Evolutionary conservation across 2,113 vertebrate genomes (phyloP).

Genomic region (Pristiophorus japonicus): DNA sequence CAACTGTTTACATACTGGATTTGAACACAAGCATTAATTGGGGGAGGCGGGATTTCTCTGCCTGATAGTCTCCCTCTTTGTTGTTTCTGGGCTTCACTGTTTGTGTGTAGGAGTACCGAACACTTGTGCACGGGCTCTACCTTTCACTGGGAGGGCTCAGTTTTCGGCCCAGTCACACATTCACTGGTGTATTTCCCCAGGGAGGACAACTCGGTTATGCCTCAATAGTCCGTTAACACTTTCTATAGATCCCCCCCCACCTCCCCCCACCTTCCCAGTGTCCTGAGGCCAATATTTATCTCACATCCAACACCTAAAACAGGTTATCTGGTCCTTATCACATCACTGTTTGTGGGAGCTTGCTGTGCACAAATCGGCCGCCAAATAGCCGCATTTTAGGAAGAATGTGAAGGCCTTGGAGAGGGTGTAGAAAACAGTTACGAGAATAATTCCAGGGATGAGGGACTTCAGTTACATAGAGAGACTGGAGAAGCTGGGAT

Average conservation of each 20-base stretch:
- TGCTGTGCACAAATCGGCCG: not conserved
- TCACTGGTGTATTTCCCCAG: not conserved
- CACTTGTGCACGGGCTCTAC: not conserved
- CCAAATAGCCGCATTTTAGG: no score
- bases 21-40: not conserved
- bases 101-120: not conserved
- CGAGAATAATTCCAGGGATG: no score
- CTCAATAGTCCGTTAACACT: not conserved
- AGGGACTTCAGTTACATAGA: no score
- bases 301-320: not conserved
- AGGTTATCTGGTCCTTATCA: not conserved
- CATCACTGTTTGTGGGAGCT: not conserved
- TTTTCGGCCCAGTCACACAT: not conserved
- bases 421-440: no score
- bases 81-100: no score
- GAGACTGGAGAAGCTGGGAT: no score
- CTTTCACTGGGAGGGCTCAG: not conserved
- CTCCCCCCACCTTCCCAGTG: no score
- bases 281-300: not conserved
- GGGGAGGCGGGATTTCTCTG: no score
- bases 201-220: not conserved
- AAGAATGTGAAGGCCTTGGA: no score
- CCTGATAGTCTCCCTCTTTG: not conserved
- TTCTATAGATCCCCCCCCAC: no score
- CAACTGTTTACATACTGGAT: not conserved